These are phyloP conservation scores for Alcis repandata DNA, from an alignment of 2,888 invertebrate species.

Conservation along the genomic window DNA sequence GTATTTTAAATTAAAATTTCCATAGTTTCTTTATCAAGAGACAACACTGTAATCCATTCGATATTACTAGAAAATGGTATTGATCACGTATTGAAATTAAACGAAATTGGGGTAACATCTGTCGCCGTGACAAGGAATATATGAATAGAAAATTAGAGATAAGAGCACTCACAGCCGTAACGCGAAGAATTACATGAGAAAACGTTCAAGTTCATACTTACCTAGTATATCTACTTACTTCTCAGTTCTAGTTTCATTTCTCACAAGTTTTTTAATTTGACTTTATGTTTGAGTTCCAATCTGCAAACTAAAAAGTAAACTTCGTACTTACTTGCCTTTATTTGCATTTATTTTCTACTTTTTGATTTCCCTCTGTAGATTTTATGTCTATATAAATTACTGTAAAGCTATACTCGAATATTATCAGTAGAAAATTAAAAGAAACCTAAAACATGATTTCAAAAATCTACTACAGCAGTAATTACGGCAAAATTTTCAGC, in stretches of 20 bases:
- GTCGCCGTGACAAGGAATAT: constrained; percentile 43
- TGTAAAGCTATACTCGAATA: too few relatives aligned
- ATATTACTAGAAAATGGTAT: constrained; percentile 20
- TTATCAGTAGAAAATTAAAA: too few relatives aligned
- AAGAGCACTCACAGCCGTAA: constrained; percentile 27
- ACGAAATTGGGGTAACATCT: constrained; percentile 42
- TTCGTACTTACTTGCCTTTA: too few relatives aligned
- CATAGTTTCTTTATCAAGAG: neutral
- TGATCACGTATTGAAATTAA: constrained; percentile 35
- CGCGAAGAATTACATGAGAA: constrained; percentile 14
- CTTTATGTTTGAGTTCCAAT: too few relatives aligned
- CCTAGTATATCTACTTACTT: neutral
- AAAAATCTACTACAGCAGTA: too few relatives aligned
- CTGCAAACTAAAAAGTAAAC: too few relatives aligned
- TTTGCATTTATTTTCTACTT: too few relatives aligned
- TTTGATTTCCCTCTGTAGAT: too few relatives aligned
- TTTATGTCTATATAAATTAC: too few relatives aligned
- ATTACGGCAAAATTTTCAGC: neutral
- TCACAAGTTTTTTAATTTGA: neutral
- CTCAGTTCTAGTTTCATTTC: neutral
- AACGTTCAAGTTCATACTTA: neutral
- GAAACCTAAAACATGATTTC: too few relatives aligned
- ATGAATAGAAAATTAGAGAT: constrained; percentile 43
- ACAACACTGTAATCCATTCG: neutral
- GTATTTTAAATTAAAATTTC: neutral